A percentile compares a stretch with the other conserved stretches of the same genome.
Evolutionary conservation across 2,797 vertebrate species (phyloP).

Genomic region (Synaphobranchus kaupii): DNA sequence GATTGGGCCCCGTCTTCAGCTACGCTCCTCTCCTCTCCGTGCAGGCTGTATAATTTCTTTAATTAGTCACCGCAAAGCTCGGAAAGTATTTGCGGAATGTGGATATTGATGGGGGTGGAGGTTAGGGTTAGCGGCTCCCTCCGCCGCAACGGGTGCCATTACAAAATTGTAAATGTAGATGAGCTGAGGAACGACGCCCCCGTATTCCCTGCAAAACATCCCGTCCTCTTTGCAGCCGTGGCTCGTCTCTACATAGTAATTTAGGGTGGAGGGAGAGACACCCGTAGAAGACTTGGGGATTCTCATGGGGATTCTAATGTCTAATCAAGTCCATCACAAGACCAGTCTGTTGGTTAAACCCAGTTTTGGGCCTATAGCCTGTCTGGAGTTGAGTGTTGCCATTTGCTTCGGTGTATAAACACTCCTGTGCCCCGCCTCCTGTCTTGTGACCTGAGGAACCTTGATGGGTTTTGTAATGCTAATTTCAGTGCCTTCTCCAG

Average conservation of each 20-base stretch:
- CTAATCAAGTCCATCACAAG: neutral
- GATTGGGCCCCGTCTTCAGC: constrained; percentile 21
- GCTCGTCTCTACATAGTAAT: constrained; percentile 35
- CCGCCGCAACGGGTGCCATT: constrained; percentile 2
- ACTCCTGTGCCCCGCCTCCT: neutral
- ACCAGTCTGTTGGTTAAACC: neutral
- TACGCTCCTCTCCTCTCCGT: constrained; percentile 37
- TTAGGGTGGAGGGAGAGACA: constrained; percentile 21
- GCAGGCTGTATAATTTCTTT: constrained; percentile 48
- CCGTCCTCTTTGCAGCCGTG: constrained; percentile 21
- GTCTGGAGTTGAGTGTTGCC: neutral
- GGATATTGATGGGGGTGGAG: constrained; percentile 43
- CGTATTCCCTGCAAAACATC: constrained; percentile 25
- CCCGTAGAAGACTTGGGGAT: neutral
- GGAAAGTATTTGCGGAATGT: constrained; percentile 55
- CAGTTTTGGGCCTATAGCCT: neutral
- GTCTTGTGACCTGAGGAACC: constrained; percentile 15
- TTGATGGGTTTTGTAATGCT: neutral
- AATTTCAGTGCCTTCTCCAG: constrained; percentile 17
- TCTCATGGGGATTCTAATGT: neutral
- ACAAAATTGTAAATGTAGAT: constrained; percentile 35
- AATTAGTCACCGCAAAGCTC: constrained; percentile 50
- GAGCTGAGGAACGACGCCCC: constrained; percentile 9
- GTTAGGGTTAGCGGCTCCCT: constrained; percentile 29
- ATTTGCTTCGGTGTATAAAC: neutral